These are phyloP conservation scores for Colaptes auratus DNA, from an alignment of 2,113 vertebrate genomes.

Conservation along the genomic window DNA sequence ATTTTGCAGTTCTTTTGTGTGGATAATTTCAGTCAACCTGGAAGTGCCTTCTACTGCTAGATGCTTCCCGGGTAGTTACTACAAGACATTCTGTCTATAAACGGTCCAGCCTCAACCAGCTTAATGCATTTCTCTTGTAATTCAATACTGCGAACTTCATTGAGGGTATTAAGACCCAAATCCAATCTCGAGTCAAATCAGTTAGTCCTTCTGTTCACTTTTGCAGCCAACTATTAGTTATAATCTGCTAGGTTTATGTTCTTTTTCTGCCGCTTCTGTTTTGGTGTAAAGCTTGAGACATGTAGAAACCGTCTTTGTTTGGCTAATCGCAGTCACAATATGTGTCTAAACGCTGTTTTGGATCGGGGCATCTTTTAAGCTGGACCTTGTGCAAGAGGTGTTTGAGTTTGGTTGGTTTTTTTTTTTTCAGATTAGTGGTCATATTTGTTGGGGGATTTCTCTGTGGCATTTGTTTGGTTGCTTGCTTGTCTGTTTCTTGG, in stretches of 20 bases:
- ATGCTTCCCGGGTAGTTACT: not conserved
- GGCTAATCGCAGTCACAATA: not conserved
- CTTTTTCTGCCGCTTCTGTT: not conserved
- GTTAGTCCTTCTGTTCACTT: constrained; percentile 50
- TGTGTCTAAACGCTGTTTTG: not conserved
- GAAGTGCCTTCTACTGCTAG: not conserved
- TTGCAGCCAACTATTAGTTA: not conserved
- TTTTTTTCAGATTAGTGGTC: not conserved
- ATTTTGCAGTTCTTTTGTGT: not conserved
- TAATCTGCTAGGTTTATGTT: not conserved
- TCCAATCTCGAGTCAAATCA: constrained; percentile 4
- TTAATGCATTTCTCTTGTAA: not conserved
- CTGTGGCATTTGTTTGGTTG: too few species aligned
- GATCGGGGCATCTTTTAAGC: not conserved
- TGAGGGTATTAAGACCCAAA: constrained; percentile 15
- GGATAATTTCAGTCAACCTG: not conserved
- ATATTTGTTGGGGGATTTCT: not conserved
- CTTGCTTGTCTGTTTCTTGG: too few species aligned
- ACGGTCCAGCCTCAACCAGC: not conserved
- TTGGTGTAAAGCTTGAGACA: not conserved
- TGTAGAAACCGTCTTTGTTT: not conserved
- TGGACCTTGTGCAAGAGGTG: not conserved
- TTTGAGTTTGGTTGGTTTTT: not conserved
- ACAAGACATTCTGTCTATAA: not conserved
- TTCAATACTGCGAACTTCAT: not conserved